Conservation (phyloP, 2,797 vertebrate species). For the Argyrosomus regius region DNA sequence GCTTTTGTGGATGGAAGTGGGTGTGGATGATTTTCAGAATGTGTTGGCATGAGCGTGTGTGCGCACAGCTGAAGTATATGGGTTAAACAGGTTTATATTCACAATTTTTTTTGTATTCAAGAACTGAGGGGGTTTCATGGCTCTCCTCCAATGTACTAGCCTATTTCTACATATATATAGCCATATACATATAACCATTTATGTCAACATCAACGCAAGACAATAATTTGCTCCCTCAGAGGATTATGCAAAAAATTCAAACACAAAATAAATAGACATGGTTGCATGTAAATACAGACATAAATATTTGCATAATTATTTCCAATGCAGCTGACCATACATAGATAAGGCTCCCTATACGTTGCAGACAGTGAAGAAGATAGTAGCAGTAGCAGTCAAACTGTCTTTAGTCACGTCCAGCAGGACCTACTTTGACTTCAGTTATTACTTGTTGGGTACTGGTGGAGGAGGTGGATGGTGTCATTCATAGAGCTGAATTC, state of each 20-base stretch:
- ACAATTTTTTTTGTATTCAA: background rate
- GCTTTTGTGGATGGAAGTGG: background rate
- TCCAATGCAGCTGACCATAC: background rate
- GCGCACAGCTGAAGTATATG: background rate
- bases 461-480: background rate
- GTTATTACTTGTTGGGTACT: background rate
- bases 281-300: background rate
- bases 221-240: background rate
- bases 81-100: background rate
- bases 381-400: background rate
- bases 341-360: background rate
- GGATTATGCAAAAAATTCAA: background rate
- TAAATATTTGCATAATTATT: background rate
- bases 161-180: background rate
- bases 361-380: background rate
- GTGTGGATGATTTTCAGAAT: background rate
- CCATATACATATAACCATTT: background rate
- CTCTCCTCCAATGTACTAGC: background rate
- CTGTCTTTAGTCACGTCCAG: background rate
- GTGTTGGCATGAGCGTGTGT: background rate
- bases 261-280: background rate
- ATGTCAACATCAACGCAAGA: background rate
- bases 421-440: background rate
- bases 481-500: slow-evolving; percentile 1
- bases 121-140: background rate